phyloP scores from a whole-genome alignment of 2,113 vertebrate genomes.

The Acrocephalus arundinaceus region DNA sequence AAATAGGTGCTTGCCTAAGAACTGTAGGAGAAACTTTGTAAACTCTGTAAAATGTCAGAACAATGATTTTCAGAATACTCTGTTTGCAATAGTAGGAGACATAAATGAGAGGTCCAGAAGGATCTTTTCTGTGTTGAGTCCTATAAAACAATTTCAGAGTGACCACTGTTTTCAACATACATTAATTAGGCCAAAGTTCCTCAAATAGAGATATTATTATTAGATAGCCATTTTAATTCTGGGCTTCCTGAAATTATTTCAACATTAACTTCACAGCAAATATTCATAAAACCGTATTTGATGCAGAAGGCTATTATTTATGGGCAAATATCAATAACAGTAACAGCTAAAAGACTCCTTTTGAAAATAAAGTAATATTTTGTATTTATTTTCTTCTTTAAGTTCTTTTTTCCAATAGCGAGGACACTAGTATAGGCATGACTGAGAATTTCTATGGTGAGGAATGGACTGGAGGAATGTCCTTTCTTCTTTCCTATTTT shows the following conservation, averaged over 20 bases:
- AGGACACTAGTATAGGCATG: neutral
- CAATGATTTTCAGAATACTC: neutral
- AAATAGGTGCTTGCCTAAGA: neutral
- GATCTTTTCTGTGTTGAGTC: neutral
- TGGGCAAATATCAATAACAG: neutral
- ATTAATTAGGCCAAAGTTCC: neutral
- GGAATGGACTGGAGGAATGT: neutral
- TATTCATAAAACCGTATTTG: neutral
- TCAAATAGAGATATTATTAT: neutral
- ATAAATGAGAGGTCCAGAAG: neutral
- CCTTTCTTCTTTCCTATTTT: slow-evolving; percentile 30
- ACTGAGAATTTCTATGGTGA: neutral
- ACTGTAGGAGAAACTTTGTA: neutral
- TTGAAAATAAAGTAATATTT: neutral
- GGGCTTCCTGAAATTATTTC: neutral
- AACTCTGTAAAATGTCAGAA: neutral
- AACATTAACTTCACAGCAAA: neutral
- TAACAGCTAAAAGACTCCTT: neutral
- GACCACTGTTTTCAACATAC: neutral
- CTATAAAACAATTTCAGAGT: neutral
- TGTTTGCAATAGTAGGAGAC: neutral
- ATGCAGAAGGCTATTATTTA: too few relatives aligned
- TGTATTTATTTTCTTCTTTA: neutral
- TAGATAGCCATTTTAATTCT: neutral
- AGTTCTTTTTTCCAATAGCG: neutral